Evolutionary conservation across 2,797 vertebrate genomes (phyloP).

Genomic region (Channa striata): DNA sequence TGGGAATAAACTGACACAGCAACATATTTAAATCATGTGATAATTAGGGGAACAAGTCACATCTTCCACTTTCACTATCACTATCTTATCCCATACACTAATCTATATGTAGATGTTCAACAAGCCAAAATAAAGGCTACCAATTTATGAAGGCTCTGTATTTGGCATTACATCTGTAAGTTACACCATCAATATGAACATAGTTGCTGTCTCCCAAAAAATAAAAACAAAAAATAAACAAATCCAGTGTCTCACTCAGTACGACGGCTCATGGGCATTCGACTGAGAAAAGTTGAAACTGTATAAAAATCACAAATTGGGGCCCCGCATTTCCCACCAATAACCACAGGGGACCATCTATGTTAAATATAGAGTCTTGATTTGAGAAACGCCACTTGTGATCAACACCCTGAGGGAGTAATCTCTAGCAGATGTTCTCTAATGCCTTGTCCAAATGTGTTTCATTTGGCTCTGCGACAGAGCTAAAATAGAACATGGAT

Average conservation of each 20-base stretch:
- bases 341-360: background rate
- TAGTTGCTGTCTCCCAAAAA: no score
- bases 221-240: no score
- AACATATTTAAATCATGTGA: background rate
- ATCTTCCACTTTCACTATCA: background rate
- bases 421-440: slow-evolving; percentile 72
- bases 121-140: no score
- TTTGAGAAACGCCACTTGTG: slow-evolving; percentile 64
- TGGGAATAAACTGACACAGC: slow-evolving; percentile 1
- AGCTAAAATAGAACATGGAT: slow-evolving; percentile 58
- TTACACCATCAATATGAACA: background rate
- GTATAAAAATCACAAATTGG: background rate
- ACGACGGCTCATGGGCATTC: background rate
- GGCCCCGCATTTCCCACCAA: background rate
- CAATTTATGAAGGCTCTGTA: no score
- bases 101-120: no score
- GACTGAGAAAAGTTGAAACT: background rate
- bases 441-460: slow-evolving; percentile 43
- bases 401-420: slow-evolving; percentile 66
- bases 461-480: slow-evolving; percentile 48
- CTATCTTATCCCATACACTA: background rate
- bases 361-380: slow-evolving; percentile 72
- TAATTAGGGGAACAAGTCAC: slow-evolving; percentile 5
- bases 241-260: background rate
- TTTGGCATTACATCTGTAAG: background rate